Evolutionary conservation across 2,113 vertebrate genomes (phyloP).

Genomic region (Sinosuthora webbiana): DNA sequence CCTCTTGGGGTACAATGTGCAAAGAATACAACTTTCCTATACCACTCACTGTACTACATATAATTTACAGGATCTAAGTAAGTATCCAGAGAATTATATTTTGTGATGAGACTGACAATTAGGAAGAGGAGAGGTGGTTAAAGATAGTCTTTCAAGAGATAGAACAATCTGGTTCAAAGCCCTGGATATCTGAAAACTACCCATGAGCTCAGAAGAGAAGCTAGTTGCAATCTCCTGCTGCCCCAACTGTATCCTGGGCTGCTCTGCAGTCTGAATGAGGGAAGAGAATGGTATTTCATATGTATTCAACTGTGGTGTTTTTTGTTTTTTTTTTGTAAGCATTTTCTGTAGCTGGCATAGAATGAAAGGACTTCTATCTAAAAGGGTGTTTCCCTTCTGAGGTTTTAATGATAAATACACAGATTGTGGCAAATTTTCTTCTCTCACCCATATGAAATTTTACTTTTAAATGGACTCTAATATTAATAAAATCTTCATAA

Average conservation of each 20-base stretch:
- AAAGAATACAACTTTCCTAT: not conserved
- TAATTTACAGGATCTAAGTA: not conserved
- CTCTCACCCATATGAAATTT: not conserved
- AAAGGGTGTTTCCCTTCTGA: not conserved
- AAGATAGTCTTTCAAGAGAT: not conserved
- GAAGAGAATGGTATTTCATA: accelerated
- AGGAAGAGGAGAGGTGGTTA: not conserved
- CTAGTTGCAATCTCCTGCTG: not conserved
- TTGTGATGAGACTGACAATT: not conserved
- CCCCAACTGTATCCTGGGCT: not conserved
- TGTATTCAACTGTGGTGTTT: not conserved
- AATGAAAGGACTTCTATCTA: not conserved
- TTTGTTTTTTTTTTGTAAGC: not conserved
- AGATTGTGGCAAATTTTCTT: not conserved
- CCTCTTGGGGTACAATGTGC: not conserved
- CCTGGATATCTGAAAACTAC: not conserved
- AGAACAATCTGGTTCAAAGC: not conserved
- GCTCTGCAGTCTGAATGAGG: not conserved
- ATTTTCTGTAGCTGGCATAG: not conserved
- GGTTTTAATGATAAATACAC: not conserved
- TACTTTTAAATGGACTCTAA: not conserved
- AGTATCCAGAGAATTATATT: not conserved
- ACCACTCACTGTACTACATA: not conserved
- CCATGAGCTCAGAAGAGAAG: not conserved
- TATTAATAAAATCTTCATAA: not conserved